Evolutionary conservation across 2,797 vertebrate species (phyloP).

Genomic region (Apodemus agrarius): DNA sequence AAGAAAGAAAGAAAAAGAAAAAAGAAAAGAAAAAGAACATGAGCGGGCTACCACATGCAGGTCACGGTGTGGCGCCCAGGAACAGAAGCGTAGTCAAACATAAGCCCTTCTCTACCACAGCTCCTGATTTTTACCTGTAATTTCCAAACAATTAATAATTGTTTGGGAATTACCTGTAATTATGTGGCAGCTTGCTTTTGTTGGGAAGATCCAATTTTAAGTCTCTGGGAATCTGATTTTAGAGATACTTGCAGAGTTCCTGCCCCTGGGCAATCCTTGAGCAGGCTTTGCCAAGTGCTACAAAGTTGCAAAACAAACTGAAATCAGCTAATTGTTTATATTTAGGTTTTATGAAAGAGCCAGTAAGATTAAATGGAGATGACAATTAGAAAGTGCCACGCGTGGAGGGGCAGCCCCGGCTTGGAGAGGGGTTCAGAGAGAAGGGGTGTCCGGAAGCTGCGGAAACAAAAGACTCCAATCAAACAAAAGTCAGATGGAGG

Average conservation of each 20-base stretch:
- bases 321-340: neutral
- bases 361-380: neutral
- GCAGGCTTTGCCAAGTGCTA: neutral
- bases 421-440: too few relatives aligned
- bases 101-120: neutral
- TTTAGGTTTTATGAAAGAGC: neutral
- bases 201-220: neutral
- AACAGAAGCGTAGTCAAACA: neutral
- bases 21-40: too few relatives aligned
- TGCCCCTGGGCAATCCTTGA: neutral
- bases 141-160: neutral
- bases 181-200: neutral
- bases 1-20: too few relatives aligned
- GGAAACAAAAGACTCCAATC: too few relatives aligned
- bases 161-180: too few relatives aligned
- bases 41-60: neutral
- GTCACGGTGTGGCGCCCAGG: neutral
- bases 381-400: neutral
- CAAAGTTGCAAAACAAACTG: neutral
- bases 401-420: neutral
- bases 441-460: too few relatives aligned
- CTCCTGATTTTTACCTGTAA: neutral
- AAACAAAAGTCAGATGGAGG: too few relatives aligned
- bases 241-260: neutral
- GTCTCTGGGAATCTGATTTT: neutral